A percentile compares a stretch with the other conserved stretches of the same genome.
Evolutionary conservation across 2,113 vertebrate species (phyloP).

Genomic region (Dromiciops gliroides): DNA sequence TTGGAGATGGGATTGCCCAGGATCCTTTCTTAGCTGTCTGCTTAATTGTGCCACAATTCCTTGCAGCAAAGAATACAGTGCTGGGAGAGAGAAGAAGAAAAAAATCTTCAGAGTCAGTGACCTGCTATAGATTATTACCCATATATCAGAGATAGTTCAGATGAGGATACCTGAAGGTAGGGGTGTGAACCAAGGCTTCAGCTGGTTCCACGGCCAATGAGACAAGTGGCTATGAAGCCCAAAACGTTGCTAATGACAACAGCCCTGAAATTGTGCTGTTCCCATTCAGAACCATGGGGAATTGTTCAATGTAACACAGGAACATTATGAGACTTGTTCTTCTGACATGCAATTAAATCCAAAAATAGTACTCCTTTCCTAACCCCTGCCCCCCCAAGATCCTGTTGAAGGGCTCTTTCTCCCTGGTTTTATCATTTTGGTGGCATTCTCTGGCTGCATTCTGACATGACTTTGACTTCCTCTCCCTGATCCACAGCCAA

Average conservation of each 20-base stretch:
- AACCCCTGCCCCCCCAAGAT: fast-evolving
- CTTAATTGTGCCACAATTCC: background rate
- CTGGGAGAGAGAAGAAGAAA: background rate
- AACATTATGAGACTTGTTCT: background rate
- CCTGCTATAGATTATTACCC: background rate
- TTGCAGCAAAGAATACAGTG: background rate
- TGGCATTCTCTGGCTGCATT: background rate
- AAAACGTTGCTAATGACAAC: background rate
- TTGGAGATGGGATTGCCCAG: background rate
- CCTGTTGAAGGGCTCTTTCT: background rate
- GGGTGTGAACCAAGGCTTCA: background rate
- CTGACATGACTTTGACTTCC: background rate
- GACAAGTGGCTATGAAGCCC: background rate
- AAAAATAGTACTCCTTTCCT: background rate
- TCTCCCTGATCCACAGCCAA: background rate
- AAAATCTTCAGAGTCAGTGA: background rate
- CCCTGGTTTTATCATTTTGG: background rate
- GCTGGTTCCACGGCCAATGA: background rate
- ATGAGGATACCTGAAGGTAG: background rate
- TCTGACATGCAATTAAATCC: background rate
- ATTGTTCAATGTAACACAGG: background rate
- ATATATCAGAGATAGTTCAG: background rate
- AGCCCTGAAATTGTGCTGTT: background rate
- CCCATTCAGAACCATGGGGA: background rate
- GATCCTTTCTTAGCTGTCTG: background rate